Base-by-base conservation (phyloP, 2,888 invertebrate species). In the Temnothorax unifasciatus region DNA sequence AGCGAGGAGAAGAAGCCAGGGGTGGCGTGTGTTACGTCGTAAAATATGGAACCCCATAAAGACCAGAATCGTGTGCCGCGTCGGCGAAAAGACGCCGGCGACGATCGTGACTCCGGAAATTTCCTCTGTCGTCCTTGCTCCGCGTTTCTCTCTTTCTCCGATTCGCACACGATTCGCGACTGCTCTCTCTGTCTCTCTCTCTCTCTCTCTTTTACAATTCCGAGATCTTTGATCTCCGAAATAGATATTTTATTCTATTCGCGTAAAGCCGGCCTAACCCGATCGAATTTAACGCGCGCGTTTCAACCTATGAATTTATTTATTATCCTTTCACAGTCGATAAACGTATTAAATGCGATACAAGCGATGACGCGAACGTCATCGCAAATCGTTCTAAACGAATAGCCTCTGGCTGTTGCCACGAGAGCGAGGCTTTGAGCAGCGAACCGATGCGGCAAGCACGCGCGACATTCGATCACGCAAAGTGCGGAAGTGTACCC, bases 21-120 rank as follows among this genome's bases (percentile, higher is more conserved):
- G 76, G 83, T 86, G 44, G 21, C 57, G 79, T 69, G 87, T 86
- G 86, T 85, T 85, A 77, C 88, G 29, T 89, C 88, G 88, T 90
- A 89, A 90, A 90, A 90, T 90, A 91, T 90, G 88, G 87, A 89
- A 89, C 82, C 87, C 90, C 87, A 90, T 90, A 89, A 90, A 90
- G 91, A 90, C 89, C 90, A 85, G 83, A 66, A 79, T 64, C 84
- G 85, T 86, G 85, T 85, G 87, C 88, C 82, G 71, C 85, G 90
- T 89, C 86, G 89, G 88, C 91, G 91, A 86, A 90, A 90, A 89
- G 85, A 75, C 87, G 84, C 77, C 83, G 77, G 79, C 61, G 77
- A 77, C 76, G 85, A 85, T 86, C 81, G 86, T 81, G 79, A 74
- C 74, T 76, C 81, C 76, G 84, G 85, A 85, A 85, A 85, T 86